Base-by-base conservation (phyloP, 2,888 invertebrate genomes). In the Drosophila mettleri region DNA sequence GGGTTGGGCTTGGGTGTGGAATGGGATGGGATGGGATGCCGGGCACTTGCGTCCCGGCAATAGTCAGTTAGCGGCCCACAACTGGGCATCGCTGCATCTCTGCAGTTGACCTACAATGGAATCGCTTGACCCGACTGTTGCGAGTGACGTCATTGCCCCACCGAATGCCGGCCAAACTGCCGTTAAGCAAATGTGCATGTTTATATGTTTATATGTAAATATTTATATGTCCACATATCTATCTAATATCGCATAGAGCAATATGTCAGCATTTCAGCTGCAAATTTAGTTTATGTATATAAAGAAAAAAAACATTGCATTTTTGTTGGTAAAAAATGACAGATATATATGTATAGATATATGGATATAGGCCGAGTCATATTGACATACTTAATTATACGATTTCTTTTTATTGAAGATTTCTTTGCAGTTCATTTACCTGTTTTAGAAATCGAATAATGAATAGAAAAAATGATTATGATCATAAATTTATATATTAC, bases 21-120 rank as follows among this genome's bases (percentile, higher is more conserved):
- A 18, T 12, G 34, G 31, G 14, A 0, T 14, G 10, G 29, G 3
- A 1, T 5, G 14, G 31, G 8, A n/a, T n/a, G n/a, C n/a, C n/a
- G n/a, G n/a, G n/a, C n/a, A n/a, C n/a, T n/a, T n/a, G n/a, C n/a
- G n/a, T n/a, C 33, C 24, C 5, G 29, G 29, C 1, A 2, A 27
- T 16, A 45, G 18, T 48, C 14, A 3, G 18, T 48, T 29, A 48
- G 43, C n/a, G 8, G 29, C 7, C 4, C 18, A 4, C 38, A 20
- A 9, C 14, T 29, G 6, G 45, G 29, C 10, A 36, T 2, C 36
- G 7, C 36, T 18, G 38, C 45, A 45, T 4, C 34, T 18, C 51
- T 74, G 73, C 72, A 59, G 62, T 69, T 88, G 89, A 89, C 85
- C 85, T 63, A 86, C 80, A 80, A 81, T 70, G 34, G 38, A 9